Conservation (phyloP, 2,888 invertebrate species). For the Ormia ochracea region DNA sequence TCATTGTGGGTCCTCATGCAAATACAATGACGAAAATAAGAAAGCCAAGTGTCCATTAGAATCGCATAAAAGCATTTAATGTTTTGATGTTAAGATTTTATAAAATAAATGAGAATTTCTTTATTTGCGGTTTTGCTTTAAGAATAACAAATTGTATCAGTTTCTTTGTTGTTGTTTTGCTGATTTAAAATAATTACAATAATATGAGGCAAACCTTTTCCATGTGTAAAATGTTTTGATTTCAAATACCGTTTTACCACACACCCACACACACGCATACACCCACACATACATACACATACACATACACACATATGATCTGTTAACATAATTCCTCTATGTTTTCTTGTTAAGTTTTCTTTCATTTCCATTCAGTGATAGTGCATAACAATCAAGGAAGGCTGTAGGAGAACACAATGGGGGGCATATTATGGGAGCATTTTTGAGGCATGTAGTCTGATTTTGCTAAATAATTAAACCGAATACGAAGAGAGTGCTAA, state of each 20-base stretch:
- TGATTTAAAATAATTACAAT: slow-evolving; percentile 18
- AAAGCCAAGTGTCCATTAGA: no score
- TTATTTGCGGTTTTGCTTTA: background rate
- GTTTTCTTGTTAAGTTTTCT: background rate
- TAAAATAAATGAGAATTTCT: background rate
- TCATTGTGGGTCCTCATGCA: no score
- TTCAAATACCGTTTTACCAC: background rate
- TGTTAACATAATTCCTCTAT: background rate
- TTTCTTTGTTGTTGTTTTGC: background rate
- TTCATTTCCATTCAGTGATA: background rate
- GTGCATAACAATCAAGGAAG: background rate
- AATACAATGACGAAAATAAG: no score
- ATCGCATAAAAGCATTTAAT: no score
- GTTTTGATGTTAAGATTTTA: background rate
- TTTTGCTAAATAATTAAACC: slow-evolving; percentile 43
- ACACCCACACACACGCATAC: background rate
- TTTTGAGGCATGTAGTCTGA: slow-evolving; percentile 4
- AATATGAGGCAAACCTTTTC: slow-evolving; percentile 38
- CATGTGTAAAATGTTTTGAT: slow-evolving; percentile 15
- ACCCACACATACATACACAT: background rate
- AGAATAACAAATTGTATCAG: background rate
- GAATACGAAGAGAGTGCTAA: slow-evolving; percentile 23
- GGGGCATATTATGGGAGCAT: background rate
- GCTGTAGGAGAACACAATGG: background rate
- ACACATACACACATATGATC: background rate